Conservation (phyloP, 2,888 invertebrate genomes). For the Ypsolopha sequella region DNA sequence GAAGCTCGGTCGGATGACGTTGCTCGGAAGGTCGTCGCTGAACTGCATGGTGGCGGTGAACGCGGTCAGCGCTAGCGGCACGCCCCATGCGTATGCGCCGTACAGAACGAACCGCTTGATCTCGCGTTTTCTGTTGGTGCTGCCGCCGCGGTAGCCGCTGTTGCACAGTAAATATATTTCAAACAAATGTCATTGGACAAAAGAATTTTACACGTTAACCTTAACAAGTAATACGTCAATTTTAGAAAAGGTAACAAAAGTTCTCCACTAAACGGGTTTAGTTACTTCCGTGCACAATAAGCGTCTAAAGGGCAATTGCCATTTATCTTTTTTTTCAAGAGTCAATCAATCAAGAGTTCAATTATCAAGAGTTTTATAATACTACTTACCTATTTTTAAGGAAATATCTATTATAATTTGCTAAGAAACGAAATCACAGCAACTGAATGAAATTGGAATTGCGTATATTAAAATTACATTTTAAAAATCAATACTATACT, state of each 20-base stretch:
- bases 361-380: too few species aligned
- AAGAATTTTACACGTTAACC: neutral
- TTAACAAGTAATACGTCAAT: neutral
- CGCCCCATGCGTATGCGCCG: slow-evolving; percentile 77
- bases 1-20: slow-evolving; percentile 67
- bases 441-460: too few species aligned
- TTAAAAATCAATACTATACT: too few species aligned
- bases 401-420: too few species aligned
- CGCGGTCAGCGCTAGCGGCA: slow-evolving; percentile 65
- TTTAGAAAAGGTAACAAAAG: neutral
- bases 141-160: slow-evolving; percentile 67
- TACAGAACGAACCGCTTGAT: slow-evolving; percentile 73
- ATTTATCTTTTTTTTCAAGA: too few species aligned
- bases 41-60: slow-evolving; percentile 69
- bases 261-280: too few species aligned
- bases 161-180: neutral
- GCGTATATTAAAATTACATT: too few species aligned
- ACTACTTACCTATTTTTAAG: too few species aligned
- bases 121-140: slow-evolving; percentile 59
- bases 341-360: too few species aligned
- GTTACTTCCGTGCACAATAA: too few species aligned
- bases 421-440: too few species aligned
- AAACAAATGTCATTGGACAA: neutral
- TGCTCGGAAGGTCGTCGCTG: slow-evolving; percentile 40
- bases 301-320: too few species aligned